Evolutionary conservation across 2,113 vertebrate species (phyloP).

Genomic region (Ciconia boyciana): DNA sequence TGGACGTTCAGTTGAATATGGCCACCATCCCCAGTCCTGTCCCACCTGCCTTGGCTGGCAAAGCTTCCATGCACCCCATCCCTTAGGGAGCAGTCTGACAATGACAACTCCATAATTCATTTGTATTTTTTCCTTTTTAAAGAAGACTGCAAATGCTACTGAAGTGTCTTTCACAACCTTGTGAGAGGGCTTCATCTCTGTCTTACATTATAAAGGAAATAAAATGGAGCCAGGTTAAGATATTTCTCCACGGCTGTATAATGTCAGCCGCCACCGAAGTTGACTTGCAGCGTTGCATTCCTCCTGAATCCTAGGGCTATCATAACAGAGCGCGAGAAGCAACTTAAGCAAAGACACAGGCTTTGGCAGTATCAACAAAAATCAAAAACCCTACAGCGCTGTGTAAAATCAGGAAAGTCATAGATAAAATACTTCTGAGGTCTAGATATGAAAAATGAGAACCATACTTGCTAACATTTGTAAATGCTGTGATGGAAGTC

Average conservation of each 20-base stretch:
- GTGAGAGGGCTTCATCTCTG: background rate
- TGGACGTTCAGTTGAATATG: background rate
- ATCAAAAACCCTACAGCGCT: background rate
- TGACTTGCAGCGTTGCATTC: background rate
- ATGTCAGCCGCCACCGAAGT: background rate
- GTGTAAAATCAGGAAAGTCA: background rate
- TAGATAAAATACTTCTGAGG: background rate
- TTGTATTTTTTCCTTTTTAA: background rate
- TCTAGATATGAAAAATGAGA: background rate
- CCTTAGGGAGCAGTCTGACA: background rate
- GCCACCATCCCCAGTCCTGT: background rate
- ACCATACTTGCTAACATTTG: background rate
- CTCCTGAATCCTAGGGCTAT: background rate
- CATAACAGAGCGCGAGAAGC: background rate
- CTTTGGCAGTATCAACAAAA: background rate
- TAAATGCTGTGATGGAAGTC: background rate
- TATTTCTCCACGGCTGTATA: background rate
- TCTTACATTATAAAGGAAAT: background rate
- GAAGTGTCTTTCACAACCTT: background rate
- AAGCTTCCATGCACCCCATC: background rate
- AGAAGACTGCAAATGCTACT: background rate
- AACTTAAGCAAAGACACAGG: background rate
- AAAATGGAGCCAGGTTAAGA: background rate
- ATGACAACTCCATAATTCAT: background rate
- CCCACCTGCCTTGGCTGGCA: background rate